phyloP scores from a whole-genome alignment of 2,888 invertebrate genomes.

The Mythimna lalbum region DNA sequence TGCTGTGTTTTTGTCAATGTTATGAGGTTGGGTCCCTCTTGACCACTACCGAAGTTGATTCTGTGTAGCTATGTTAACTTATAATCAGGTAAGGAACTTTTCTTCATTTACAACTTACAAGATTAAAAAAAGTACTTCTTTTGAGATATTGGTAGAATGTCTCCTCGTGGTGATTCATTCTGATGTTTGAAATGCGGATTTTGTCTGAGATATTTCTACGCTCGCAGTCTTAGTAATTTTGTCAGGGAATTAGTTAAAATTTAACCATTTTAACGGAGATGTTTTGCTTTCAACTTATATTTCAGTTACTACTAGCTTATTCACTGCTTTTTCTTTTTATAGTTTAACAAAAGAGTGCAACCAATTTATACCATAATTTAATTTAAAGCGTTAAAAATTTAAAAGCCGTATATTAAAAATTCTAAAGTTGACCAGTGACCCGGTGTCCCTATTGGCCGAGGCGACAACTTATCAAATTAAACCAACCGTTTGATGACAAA shows the following conservation, averaged over 20 bases:
- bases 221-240: neutral
- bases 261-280: neutral
- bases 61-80: slow-evolving; percentile 3
- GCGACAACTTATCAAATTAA: slow-evolving; percentile 86
- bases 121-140: neutral
- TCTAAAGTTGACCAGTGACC: slow-evolving; percentile 82
- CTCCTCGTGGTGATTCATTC: neutral
- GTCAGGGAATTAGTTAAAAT: neutral
- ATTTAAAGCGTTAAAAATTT: slow-evolving; percentile 80
- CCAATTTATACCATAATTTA: slow-evolving; percentile 68
- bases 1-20: slow-evolving; percentile 43
- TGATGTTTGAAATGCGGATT: neutral
- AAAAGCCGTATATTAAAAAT: slow-evolving; percentile 85
- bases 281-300: neutral
- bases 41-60: neutral
- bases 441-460: slow-evolving; percentile 72
- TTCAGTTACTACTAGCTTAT: neutral
- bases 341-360: slow-evolving; percentile 22
- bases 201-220: neutral
- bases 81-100: neutral
- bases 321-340: neutral
- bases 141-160: too few relatives aligned
- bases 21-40: slow-evolving; percentile 16
- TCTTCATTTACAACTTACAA: neutral
- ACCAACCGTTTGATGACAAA: slow-evolving; percentile 79